Percentiles rank a stretch among this genome's conserved stretches.
phyloP scores from a whole-genome alignment of 2,888 invertebrate genomes.

The Pandemis corylana region DNA sequence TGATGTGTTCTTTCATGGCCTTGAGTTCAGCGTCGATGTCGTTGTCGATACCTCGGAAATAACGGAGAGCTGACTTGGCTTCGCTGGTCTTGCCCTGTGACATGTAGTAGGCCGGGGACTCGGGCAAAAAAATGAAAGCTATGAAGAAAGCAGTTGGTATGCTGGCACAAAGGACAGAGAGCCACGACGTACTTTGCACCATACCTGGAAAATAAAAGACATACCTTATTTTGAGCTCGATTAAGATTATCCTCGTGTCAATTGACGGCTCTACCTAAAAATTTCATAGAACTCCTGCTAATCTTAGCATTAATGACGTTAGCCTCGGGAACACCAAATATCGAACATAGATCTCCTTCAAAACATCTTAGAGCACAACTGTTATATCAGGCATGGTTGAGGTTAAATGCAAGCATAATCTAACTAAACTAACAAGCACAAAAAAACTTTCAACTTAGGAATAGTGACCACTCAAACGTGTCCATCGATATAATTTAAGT shows the following conservation, averaged over 20 bases:
- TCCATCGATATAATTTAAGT: too few relatives aligned
- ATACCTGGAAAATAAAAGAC: constrained; percentile 65
- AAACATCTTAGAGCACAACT: too few relatives aligned
- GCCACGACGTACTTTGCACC: constrained; percentile 70
- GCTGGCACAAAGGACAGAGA: constrained; percentile 72
- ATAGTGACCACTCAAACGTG: too few relatives aligned
- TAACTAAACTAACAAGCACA: too few relatives aligned
- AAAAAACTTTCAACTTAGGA: too few relatives aligned
- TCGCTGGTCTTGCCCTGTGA: constrained; percentile 82
- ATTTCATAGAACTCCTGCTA: too few relatives aligned
- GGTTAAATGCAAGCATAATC: too few relatives aligned
- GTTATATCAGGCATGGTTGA: too few relatives aligned
- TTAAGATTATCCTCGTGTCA: not conserved
- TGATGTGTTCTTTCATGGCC: constrained; percentile 74
- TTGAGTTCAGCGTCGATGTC: constrained; percentile 84
- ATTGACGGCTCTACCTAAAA: too few relatives aligned
- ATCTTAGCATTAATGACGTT: too few relatives aligned
- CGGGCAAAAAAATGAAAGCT: constrained; percentile 87
- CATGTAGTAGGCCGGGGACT: constrained; percentile 88
- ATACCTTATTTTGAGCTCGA: not conserved
- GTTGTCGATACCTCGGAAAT: constrained; percentile 86
- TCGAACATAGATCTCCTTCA: too few relatives aligned
- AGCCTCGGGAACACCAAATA: too few relatives aligned
- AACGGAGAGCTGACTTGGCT: constrained; percentile 85
- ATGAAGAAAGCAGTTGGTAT: constrained; percentile 77